Percentiles rank a stretch among this genome's conserved stretches.
These are phyloP conservation scores for Rhyacichthys aspro DNA, from an alignment of 2,797 vertebrate genomes.

Conservation along the genomic window DNA sequence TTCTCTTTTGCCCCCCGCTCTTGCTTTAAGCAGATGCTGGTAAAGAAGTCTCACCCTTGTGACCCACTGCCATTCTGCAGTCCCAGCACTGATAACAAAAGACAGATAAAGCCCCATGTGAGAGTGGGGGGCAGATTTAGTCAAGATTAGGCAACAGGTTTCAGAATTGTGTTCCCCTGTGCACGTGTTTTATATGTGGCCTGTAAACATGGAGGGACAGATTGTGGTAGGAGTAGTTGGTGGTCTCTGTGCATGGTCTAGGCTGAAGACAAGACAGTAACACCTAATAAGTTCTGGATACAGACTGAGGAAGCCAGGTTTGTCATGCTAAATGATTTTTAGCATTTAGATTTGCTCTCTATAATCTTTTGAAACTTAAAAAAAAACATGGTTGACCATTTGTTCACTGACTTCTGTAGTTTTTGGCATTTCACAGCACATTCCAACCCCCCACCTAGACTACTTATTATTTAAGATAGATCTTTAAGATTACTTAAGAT, in stretches of 20 bases:
- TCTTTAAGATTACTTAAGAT: too few relatives aligned
- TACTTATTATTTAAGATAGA: too few relatives aligned
- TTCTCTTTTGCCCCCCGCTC: constrained; percentile 42
- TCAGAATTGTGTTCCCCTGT: constrained; percentile 39
- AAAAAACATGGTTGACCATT: too few relatives aligned
- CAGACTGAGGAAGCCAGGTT: constrained; percentile 39
- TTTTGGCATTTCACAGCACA: too few relatives aligned
- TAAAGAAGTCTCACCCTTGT: constrained; percentile 74
- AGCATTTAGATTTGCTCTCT: too few relatives aligned
- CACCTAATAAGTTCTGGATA: constrained; percentile 27
- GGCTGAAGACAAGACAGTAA: constrained; percentile 33
- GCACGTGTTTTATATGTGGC: constrained; percentile 37
- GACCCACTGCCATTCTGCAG: constrained; percentile 63
- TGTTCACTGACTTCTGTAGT: too few relatives aligned
- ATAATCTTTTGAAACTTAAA: too few relatives aligned
- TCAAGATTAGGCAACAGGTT: constrained; percentile 68
- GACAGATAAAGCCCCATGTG: constrained; percentile 73
- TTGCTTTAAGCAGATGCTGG: constrained; percentile 67
- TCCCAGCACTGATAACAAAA: constrained; percentile 74
- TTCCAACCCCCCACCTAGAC: too few relatives aligned
- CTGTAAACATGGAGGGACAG: constrained; percentile 35
- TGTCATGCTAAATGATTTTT: constrained; percentile 15
- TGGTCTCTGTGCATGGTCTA: constrained; percentile 50
- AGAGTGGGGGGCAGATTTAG: constrained; percentile 55
- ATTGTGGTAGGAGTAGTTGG: constrained; percentile 42